A percentile compares a stretch with the other conserved stretches of the same genome.
phyloP scores from a whole-genome alignment of 2,113 vertebrate species.

The Oryzias celebensis region DNA sequence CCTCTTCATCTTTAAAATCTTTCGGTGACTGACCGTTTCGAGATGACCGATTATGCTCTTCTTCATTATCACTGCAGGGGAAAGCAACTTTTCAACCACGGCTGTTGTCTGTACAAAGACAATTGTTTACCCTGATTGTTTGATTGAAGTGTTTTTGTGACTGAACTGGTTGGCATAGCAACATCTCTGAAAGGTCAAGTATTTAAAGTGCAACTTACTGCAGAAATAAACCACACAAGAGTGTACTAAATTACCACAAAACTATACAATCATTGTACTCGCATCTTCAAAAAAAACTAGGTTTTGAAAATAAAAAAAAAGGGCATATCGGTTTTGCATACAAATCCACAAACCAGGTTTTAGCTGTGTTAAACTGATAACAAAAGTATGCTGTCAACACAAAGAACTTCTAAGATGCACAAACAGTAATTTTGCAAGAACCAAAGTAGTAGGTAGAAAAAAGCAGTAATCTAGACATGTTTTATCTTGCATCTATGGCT shows the following conservation, averaged over 20 bases:
- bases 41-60: conserved; percentile 79
- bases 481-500: no score
- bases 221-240: background rate
- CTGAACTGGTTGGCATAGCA: background rate
- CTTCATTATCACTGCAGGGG: conserved; percentile 88
- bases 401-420: no score
- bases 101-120: background rate
- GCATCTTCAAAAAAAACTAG: no score
- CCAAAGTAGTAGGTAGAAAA: no score
- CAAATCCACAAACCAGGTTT: no score
- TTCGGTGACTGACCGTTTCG: conserved; percentile 81
- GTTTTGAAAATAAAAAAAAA: no score
- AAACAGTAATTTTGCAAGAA: no score
- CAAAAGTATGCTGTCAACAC: no score
- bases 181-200: background rate
- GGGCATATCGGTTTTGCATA: no score
- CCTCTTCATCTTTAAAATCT: conserved; percentile 96
- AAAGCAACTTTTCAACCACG: background rate
- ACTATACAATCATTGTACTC: no score
- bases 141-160: background rate
- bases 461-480: no score
- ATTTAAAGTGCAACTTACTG: background rate
- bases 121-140: background rate
- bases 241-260: background rate
- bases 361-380: no score